Base-by-base conservation (phyloP, 1,140 invertebrate genomes). In the Eueides isabella region DNA sequence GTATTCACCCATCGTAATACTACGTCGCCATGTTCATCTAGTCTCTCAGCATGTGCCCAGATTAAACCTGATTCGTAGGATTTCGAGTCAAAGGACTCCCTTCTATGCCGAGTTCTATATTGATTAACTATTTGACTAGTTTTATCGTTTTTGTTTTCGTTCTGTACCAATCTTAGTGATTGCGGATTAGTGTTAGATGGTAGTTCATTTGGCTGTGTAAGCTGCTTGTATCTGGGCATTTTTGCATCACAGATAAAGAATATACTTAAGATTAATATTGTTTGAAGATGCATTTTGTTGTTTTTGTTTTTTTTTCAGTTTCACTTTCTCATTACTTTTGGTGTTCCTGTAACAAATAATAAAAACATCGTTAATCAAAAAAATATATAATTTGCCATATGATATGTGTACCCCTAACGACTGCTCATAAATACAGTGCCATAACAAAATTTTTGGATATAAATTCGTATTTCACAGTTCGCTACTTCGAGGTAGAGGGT, bases 1-100 rank as follows among this genome's bases (percentile, higher is more conserved):
- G 93, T 93, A 81, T 94, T 94, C 86, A 94, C 93, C 94, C 94
- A 95, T 85, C 94, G 86, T 72, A 95, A 85, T 73, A 94, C 89
- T 77, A 94, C 94, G 85, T 94, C 94, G 64, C 94, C 93, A 80
- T 94, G 94, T 62, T 94, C 92, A 82, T 94, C 94, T 38, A 93
- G 75, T 67, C 86, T 78, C 38, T 93, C 91, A 0, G 90, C 89
- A 74, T 93, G 90, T 6, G 91, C 83, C 91, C 91, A 93, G 28
- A 82, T 88, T 65, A 93, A 81, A 82, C 87, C 85, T 12, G 90
- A 92, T 77, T 92, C 90, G 71, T 91, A 91, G 3, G 85, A 85
- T 63, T 86, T 90, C 5, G 91, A 88, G 79, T 92, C 87, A 75
- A 92, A 92, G 0, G 86, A 83, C 55, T 91, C 88, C 72, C 91